Percentiles rank a stretch among this genome's conserved stretches.
phyloP scores from a whole-genome alignment of 2,888 invertebrate species.

The Pycnomerus fuliginosus region DNA sequence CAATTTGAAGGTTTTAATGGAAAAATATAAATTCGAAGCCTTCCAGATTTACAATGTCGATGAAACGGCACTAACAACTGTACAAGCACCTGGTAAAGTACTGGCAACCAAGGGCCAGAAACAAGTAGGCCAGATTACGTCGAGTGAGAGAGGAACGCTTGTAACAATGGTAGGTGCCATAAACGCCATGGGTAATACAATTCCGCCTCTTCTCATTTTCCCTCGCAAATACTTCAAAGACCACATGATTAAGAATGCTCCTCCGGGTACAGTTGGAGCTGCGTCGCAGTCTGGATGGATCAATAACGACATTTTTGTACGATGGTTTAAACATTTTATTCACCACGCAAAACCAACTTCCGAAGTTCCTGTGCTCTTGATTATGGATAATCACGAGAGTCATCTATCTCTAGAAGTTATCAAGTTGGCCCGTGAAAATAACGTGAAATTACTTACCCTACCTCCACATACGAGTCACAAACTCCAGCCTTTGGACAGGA shows the following conservation, averaged over 20 bases:
- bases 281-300: not conserved
- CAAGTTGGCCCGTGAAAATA: not conserved
- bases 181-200: not conserved
- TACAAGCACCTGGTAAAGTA: not conserved
- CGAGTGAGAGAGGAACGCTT: not conserved
- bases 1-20: not conserved
- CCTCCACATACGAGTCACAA: constrained; percentile 1
- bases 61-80: not conserved
- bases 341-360: not conserved
- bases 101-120: not conserved
- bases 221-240: not conserved
- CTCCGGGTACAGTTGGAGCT: not conserved
- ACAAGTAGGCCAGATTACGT: constrained; percentile 1
- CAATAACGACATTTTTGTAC: not conserved
- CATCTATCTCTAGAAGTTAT: not conserved
- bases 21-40: not conserved
- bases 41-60: not conserved
- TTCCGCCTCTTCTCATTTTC: not conserved
- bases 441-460: not conserved
- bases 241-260: not conserved
- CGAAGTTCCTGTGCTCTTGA: not conserved
- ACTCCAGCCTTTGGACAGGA: too few relatives aligned
- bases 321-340: not conserved
- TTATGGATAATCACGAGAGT: not conserved
- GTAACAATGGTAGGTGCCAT: not conserved